These are phyloP conservation scores for Crocodylus rhombifer DNA, from an alignment of 2,797 vertebrate genomes.

Conservation along the genomic window DNA sequence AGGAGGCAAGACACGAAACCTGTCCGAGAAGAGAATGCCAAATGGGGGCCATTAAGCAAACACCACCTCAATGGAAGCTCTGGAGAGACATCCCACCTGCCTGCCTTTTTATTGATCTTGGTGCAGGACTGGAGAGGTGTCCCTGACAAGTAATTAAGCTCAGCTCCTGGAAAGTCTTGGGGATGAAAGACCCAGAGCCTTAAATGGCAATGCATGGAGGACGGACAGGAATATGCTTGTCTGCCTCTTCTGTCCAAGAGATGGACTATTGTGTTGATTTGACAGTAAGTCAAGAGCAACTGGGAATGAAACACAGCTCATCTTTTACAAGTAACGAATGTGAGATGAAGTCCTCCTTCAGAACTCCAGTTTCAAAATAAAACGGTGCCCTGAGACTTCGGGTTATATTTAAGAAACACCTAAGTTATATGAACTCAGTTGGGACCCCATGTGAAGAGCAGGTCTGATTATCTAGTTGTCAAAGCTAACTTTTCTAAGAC, in stretches of 20 bases:
- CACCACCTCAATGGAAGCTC: not conserved
- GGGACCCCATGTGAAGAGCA: not conserved
- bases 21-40: not conserved
- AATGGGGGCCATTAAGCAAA: not conserved
- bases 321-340: not conserved
- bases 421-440: not conserved
- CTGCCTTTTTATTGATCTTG: not conserved
- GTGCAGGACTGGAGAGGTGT: not conserved
- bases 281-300: not conserved
- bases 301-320: not conserved
- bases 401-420: not conserved
- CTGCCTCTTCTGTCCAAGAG: accelerated
- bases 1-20: not conserved
- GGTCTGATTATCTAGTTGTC: not conserved
- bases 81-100: not conserved
- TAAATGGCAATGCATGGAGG: accelerated
- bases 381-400: not conserved
- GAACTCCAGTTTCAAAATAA: not conserved
- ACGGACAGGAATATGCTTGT: not conserved
- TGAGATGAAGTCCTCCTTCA: not conserved
- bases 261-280: not conserved
- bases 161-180: too few relatives aligned
- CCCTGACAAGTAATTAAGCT: not conserved
- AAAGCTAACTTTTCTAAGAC: not conserved
- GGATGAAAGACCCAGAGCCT: too few relatives aligned